A percentile compares a stretch with the other conserved stretches of the same genome.
Evolutionary conservation across 2,888 invertebrate genomes (phyloP).

Genomic region (Notocelia uddmanniana): DNA sequence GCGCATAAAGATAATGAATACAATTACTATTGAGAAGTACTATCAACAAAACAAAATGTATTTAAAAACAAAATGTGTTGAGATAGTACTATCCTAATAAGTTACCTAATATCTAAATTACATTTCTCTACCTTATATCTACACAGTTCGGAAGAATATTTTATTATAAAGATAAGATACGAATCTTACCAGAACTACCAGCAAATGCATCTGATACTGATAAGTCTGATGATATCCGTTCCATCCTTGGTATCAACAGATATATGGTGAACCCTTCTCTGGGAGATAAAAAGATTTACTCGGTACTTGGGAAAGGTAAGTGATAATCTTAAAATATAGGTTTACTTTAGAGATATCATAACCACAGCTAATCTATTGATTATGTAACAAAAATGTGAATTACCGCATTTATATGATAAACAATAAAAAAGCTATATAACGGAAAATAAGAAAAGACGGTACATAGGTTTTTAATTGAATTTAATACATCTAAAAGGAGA

Average conservation of each 20-base stretch:
- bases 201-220: conserved; percentile 31
- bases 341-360: neutral
- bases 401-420: neutral
- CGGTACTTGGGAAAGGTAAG: conserved; percentile 20
- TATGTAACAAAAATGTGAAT: too few relatives aligned
- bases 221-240: too few relatives aligned
- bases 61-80: too few relatives aligned
- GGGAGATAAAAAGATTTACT: conserved; percentile 32
- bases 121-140: neutral
- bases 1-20: too few relatives aligned
- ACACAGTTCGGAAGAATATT: neutral
- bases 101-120: too few relatives aligned
- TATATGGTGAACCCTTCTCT: conserved; percentile 12
- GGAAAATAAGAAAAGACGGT: too few relatives aligned
- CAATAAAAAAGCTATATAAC: too few relatives aligned
- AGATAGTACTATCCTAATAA: too few relatives aligned
- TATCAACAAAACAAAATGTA: too few relatives aligned
- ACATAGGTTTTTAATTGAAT: too few relatives aligned
- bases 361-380: neutral
- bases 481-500: too few relatives aligned
- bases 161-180: conserved; percentile 29
- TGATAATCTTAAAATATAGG: conserved; percentile 1
- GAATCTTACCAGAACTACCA: neutral
- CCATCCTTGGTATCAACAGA: conserved; percentile 33
- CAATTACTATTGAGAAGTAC: too few relatives aligned